Conservation (phyloP, 2,113 vertebrate genomes). For the Elaphurus davidianus region DNA sequence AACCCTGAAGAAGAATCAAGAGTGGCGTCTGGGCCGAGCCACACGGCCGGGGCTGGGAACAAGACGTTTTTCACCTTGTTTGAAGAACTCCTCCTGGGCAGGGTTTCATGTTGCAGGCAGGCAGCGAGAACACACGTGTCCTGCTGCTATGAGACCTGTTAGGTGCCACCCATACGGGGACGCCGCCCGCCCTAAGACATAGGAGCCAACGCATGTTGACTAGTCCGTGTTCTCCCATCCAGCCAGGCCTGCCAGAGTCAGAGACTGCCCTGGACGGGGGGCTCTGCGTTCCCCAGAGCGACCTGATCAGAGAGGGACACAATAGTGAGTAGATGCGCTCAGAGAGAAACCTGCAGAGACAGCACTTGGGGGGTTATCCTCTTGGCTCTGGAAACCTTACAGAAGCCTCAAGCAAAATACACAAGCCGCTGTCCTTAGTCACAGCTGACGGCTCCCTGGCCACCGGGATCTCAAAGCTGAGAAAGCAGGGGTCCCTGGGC, state of each 20-base stretch:
- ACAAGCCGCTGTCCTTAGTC: not conserved
- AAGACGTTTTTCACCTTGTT: fast-evolving
- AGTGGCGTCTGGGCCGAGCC: not conserved
- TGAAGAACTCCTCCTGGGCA: not conserved
- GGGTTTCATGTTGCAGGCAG: not conserved
- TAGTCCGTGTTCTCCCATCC: fast-evolving
- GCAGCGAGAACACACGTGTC: not conserved
- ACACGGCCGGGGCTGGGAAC: not conserved
- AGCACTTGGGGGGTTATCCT: not conserved
- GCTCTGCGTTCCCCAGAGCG: not conserved
- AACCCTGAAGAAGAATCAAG: not conserved
- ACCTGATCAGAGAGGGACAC: not conserved
- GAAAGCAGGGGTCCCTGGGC: not conserved
- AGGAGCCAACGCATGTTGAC: not conserved
- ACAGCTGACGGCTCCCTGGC: not conserved
- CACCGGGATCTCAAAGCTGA: not conserved
- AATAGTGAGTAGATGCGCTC: not conserved
- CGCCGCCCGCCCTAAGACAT: no score
- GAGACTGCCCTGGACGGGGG: not conserved
- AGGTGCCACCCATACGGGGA: not conserved
- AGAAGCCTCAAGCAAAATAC: not conserved
- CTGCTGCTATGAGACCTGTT: not conserved
- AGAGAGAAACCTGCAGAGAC: not conserved
- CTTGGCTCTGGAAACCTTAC: not conserved
- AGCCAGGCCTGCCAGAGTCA: not conserved